Base-by-base conservation (phyloP, 2,888 invertebrate genomes). In the Brenthis daphne region DNA sequence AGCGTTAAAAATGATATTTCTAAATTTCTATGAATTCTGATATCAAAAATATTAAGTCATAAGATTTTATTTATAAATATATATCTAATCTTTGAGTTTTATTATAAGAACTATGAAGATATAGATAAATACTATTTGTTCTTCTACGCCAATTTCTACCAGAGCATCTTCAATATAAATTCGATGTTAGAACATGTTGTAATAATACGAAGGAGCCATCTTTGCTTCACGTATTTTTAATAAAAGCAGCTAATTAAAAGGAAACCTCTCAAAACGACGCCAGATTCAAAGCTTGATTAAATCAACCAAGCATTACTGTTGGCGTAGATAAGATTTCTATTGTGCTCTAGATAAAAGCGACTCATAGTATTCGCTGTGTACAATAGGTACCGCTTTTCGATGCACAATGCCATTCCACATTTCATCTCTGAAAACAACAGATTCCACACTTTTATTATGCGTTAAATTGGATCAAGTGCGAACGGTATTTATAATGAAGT, bases 391-490 rank as follows among this genome's bases (percentile, higher is more conserved):
- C 80, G 82, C 81, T 79, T 67, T 79, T 77, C 82, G 79, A 84
- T 88, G 85, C 85, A 89, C 88, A 89, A 89, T 87, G 82, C 82
- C 76, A 80, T 82, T 81, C 82, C 86, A 83, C 85, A 85, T 85
- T 84, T 84, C 84, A 85, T 86, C 80, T 84, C 82, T 84, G 82
- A 85, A 89, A 88, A 89, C 89, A 90, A 86, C 84, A 79, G 84
- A 81, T 78, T 79, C 82, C 85, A 84, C 85, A 88, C 85, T 89
- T 88, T 88, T 86, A 89, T 88, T 89, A 86, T 89, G 78, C 82
- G 82, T 82, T 84, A 85, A 90, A 91, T 87, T 87, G 85, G 86
- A 88, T 82, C 85, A 86, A 85, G 85, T 84, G 83, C 80, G 77
- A 83, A 84, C 81, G 79, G 77, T 81, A 79, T 82, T 80, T 77